A percentile compares a stretch with the other conserved stretches of the same genome.
Evolutionary conservation across 2,113 vertebrate genomes (phyloP).

Genomic region (Apus apus): DNA sequence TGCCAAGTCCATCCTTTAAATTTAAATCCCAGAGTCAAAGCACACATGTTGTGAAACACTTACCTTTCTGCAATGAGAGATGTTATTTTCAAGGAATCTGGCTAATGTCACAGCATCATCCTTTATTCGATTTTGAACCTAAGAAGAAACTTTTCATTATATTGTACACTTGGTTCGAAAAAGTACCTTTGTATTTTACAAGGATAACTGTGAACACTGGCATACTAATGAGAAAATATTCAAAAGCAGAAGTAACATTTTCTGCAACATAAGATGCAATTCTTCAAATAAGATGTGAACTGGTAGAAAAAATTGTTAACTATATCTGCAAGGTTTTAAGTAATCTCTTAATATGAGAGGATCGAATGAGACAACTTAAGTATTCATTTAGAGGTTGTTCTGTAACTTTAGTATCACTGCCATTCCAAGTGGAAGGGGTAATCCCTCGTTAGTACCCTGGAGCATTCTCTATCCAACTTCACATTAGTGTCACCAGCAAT

Average conservation of each 20-base stretch:
- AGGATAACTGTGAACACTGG: not conserved
- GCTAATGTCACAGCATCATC: constrained; percentile 72
- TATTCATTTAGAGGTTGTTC: not conserved
- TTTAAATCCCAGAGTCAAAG: not conserved
- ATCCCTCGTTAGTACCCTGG: not conserved
- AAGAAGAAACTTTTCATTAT: constrained; percentile 13
- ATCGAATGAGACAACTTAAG: not conserved
- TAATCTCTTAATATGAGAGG: fast-evolving
- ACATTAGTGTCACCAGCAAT: not conserved
- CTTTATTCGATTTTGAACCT: constrained; percentile 82
- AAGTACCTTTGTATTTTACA: not conserved
- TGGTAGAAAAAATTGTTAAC: not conserved
- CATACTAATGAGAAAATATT: not conserved
- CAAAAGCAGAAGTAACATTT: not conserved
- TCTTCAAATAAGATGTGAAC: not conserved
- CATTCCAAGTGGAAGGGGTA: not conserved
- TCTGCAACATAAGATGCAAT: not conserved
- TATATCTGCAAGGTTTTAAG: not conserved
- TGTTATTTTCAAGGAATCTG: constrained; percentile 76
- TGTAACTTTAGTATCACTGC: not conserved
- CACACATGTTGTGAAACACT: not conserved
- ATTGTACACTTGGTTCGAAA: not conserved
- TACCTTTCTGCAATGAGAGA: constrained; percentile 80
- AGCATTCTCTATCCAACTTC: not conserved
- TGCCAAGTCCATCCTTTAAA: not conserved